Percentiles rank a stretch among this genome's conserved stretches.
phyloP scores from a whole-genome alignment of 2,113 vertebrate species.

The Martes martes region DNA sequence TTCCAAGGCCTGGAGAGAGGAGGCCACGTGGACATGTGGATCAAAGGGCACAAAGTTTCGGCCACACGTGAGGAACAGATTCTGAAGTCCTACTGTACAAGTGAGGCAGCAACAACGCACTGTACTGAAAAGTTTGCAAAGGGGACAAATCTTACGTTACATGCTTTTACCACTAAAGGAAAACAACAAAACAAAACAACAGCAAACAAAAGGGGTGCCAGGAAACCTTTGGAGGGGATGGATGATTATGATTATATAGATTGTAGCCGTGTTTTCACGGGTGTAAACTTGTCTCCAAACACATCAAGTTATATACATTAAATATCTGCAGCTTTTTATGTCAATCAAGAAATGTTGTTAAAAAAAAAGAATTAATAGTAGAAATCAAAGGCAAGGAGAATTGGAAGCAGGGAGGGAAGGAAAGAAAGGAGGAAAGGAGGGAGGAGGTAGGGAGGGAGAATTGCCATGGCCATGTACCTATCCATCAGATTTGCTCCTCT shows the following conservation, averaged over 20 bases:
- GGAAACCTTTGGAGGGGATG: not conserved
- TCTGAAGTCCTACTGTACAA: not conserved
- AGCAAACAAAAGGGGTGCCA: not conserved
- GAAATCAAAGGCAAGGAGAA: not conserved
- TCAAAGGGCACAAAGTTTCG: not conserved
- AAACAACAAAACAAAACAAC: not conserved
- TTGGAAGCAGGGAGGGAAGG: not conserved
- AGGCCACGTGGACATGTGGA: not conserved
- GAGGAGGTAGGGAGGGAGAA: not conserved
- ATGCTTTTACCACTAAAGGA: not conserved
- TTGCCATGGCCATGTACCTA: not conserved
- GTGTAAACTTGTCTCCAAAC: not conserved
- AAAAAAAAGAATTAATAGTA: not conserved
- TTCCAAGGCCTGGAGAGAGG: not conserved
- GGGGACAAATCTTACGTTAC: not conserved
- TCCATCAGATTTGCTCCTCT: not conserved
- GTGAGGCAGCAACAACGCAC: not conserved
- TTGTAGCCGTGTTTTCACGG: not conserved
- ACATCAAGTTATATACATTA: not conserved
- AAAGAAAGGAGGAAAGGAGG: not conserved
- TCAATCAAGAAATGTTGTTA: not conserved
- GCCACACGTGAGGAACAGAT: not conserved
- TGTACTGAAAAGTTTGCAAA: not conserved
- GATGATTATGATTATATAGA: not conserved
- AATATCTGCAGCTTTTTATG: not conserved